Evolutionary conservation across 2,888 invertebrate genomes (phyloP).

Genomic region (Ectemnius lituratus): DNA sequence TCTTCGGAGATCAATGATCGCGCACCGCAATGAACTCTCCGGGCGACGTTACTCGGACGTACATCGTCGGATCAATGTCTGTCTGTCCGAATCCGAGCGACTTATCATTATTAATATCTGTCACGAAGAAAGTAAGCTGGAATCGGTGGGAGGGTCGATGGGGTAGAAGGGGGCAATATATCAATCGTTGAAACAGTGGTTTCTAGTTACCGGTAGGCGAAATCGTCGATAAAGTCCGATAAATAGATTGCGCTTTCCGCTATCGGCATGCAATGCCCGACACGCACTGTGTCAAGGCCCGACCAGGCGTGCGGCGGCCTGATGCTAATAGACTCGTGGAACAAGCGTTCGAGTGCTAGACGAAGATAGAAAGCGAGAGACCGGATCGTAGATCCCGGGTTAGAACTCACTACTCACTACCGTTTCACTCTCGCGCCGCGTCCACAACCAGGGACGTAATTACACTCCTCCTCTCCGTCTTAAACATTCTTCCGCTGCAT

Average conservation of each 20-base stretch:
- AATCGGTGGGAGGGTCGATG: no score
- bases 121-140: no score
- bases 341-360: conserved; percentile 30
- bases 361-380: conserved; percentile 22
- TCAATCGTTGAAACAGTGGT: not conserved
- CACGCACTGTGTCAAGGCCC: conserved; percentile 77
- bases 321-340: conserved; percentile 72
- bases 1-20: conserved; percentile 45
- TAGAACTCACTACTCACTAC: conserved; percentile 17
- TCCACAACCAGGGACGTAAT: conserved; percentile 40
- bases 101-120: conserved; percentile 24
- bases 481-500: conserved; percentile 10
- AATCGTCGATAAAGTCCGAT: conserved; percentile 73
- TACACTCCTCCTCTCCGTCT: not conserved
- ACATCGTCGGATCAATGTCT: no score
- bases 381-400: conserved; percentile 29
- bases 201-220: conserved; percentile 53
- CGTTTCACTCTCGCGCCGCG: conserved; percentile 46
- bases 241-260: conserved; percentile 77
- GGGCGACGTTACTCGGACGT: no score
- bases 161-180: no score
- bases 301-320: conserved; percentile 60
- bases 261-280: conserved; percentile 74
- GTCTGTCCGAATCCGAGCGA: no score
- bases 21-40: conserved; percentile 10